A percentile compares a stretch with the other conserved stretches of the same genome.
These are phyloP conservation scores for Pseudochirops corinnae DNA, from an alignment of 2,797 vertebrate species.

Conservation along the genomic window DNA sequence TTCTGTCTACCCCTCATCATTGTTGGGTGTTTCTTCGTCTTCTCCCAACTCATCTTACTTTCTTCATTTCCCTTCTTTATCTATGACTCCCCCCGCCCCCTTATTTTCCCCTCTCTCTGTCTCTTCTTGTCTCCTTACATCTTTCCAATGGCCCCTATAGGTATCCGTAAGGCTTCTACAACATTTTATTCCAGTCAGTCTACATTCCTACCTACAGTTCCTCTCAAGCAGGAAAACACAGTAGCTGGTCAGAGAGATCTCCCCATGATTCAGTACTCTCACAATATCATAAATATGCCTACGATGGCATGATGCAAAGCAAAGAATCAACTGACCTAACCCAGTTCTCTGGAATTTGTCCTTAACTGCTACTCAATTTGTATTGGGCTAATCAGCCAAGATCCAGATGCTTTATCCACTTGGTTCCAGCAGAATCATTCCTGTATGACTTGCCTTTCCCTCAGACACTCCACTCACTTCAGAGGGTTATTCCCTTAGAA, in stretches of 20 bases:
- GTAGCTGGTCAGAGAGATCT: background rate
- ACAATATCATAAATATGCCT: accelerated
- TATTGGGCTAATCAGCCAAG: background rate
- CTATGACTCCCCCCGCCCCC: background rate
- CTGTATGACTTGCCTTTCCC: background rate
- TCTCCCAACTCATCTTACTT: background rate
- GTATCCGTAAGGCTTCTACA: slow-evolving; percentile 1
- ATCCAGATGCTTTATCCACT: background rate
- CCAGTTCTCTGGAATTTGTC: background rate
- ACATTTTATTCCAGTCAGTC: background rate
- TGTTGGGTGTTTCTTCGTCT: background rate
- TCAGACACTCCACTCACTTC: background rate
- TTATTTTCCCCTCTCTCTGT: background rate
- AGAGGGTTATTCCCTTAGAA: background rate
- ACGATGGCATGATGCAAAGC: background rate
- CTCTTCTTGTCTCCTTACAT: background rate
- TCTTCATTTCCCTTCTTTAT: background rate
- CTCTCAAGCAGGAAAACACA: background rate
- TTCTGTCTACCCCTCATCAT: background rate
- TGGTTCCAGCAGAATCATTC: background rate
- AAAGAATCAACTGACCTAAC: background rate
- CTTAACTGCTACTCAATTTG: background rate
- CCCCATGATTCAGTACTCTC: background rate
- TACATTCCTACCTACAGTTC: background rate
- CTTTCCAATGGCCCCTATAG: background rate